These are phyloP conservation scores for Acanthosepion esculentum DNA, from an alignment of 2,888 invertebrate species.

Conservation along the genomic window DNA sequence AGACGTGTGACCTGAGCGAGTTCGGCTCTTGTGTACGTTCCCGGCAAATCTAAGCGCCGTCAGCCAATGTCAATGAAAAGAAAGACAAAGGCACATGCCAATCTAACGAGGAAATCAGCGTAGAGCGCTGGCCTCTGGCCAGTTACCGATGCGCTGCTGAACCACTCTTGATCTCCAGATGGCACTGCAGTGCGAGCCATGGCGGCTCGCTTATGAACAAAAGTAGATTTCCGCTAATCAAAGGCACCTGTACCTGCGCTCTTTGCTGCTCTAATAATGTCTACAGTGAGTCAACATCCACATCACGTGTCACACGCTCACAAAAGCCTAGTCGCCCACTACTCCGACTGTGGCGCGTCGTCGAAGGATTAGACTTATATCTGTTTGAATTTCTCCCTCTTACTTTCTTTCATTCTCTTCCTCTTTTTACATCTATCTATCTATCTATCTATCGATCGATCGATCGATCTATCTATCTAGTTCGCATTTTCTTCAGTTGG, in stretches of 20 bases:
- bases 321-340: background rate
- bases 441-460: background rate
- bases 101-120: conserved; percentile 22
- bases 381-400: background rate
- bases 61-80: background rate
- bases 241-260: conserved; percentile 20
- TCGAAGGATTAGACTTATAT: background rate
- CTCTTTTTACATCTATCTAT: background rate
- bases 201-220: conserved; percentile 18
- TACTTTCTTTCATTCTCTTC: background rate
- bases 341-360: background rate
- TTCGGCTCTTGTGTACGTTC: background rate
- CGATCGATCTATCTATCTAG: background rate
- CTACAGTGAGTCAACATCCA: background rate
- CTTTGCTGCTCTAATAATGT: background rate
- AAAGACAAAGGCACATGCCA: background rate
- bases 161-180: conserved; percentile 23
- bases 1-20: background rate
- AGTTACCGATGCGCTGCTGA: background rate
- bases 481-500: background rate
- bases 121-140: conserved; percentile 33
- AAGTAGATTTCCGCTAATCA: conserved; percentile 21
- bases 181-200: background rate
- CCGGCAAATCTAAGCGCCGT: background rate
- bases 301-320: conserved; percentile 33